Evolutionary conservation across 2,113 vertebrate species (phyloP).

Genomic region (Sturnira hondurensis): DNA sequence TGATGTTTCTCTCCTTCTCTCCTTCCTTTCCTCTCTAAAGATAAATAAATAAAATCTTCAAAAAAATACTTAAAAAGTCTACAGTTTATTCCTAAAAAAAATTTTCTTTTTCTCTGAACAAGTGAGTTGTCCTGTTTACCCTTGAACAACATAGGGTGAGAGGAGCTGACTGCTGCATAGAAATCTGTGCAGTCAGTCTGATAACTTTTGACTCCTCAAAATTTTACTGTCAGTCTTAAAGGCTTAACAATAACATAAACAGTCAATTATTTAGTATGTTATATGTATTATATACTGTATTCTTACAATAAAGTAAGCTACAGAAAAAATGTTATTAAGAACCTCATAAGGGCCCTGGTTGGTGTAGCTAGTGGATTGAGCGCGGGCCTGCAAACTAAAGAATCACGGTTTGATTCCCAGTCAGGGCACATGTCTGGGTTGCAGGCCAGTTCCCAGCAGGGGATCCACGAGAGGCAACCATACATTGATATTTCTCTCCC

Average conservation of each 20-base stretch:
- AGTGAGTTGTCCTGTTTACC: background rate
- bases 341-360: no score
- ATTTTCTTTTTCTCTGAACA: slow-evolving; percentile 1
- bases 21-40: no score
- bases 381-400: no score
- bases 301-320: background rate
- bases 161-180: background rate
- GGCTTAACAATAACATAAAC: background rate
- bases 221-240: background rate
- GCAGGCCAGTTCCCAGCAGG: no score
- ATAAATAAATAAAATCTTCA: no score
- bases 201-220: background rate
- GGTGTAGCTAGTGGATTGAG: no score
- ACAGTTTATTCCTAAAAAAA: background rate
- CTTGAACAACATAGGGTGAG: background rate
- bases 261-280: background rate
- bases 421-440: no score
- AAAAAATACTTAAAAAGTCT: background rate
- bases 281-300: background rate
- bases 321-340: background rate
- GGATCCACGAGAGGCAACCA: no score
- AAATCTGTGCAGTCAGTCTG: background rate
- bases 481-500: no score
- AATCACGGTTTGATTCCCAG: no score
- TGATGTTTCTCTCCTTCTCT: no score